Percentiles rank a stretch among this genome's conserved stretches.
phyloP scores from a whole-genome alignment of 2,113 vertebrate species.

The Pseudorhombus dupliciocellatus region DNA sequence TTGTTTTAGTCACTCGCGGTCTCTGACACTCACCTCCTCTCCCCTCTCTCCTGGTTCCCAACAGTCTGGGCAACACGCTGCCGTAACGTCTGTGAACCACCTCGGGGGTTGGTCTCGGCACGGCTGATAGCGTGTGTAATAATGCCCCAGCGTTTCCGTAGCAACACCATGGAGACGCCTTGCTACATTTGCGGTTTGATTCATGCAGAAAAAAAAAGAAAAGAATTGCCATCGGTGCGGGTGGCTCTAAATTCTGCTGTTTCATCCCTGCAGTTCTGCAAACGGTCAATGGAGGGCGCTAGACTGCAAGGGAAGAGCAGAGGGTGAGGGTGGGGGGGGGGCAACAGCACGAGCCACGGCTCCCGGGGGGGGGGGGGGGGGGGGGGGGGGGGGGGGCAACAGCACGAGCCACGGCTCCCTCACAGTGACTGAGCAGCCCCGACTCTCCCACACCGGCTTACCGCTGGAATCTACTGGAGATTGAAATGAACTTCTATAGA shows the following conservation, averaged over 20 bases:
- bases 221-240: conserved; percentile 36
- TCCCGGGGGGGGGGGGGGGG: conserved; percentile 35
- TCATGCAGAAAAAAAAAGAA: conserved; percentile 23
- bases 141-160: conserved; percentile 63
- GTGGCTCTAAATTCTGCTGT: conserved; percentile 68
- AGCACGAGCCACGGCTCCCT: conserved; percentile 24
- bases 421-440: conserved; percentile 54
- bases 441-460: conserved; percentile 37
- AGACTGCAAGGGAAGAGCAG: conserved; percentile 59
- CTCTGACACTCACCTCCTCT: conserved; percentile 31
- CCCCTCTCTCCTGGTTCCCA: conserved; percentile 9
- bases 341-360: conserved; percentile 8
- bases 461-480: conserved; percentile 54
- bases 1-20: conserved; percentile 39
- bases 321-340: not conserved
- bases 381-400: not conserved
- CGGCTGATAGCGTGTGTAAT: conserved; percentile 63
- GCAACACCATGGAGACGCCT: conserved; percentile 62
- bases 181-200: conserved; percentile 47
- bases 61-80: conserved; percentile 42
- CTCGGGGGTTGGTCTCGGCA: conserved; percentile 42
- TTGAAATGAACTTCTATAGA: conserved; percentile 63
- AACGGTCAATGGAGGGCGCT: conserved; percentile 66
- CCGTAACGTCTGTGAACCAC: conserved; percentile 49
- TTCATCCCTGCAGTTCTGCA: conserved; percentile 67